Base-by-base conservation (phyloP, 2,888 invertebrate species). In the Volucella zonaria region DNA sequence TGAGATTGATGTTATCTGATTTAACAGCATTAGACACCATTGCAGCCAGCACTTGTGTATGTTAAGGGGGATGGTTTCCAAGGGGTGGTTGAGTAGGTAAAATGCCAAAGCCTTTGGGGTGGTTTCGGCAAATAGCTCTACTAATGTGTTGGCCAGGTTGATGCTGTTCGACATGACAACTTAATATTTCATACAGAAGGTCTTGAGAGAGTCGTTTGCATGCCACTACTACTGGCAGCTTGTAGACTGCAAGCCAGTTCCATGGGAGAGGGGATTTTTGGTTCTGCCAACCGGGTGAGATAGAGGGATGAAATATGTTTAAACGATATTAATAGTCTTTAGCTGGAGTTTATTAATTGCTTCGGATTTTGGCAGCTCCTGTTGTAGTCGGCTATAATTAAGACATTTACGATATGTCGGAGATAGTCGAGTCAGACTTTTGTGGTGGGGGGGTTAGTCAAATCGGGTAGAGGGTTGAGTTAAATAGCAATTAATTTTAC, bases 401-500 rank as follows among this genome's bases (percentile, higher is more conserved):
- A 68, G 76, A 56, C 64, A 80, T 85, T 75, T 85, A 68, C 76
- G 58, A 62, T n/a, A 61, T 80, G 6, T 31, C 6, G 6, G 31
- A 31, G 31, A 31, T 58, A 52, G 58, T 56, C 31, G 49, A 66
- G 79, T 45, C 67, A 70, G 49, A 62, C 43, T 40, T 68, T n/a
- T 47, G n/a, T n/a, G n/a, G n/a, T n/a, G n/a, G n/a, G 59, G 0
- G 6, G 6, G 11, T 1, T 23, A 1, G 18, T 23, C 18, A 23
- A 23, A 23, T 2, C 18, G 52, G 23, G 38, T 42, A 23, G 68
- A 54, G 23, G 89, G 89, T 90, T 90, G 89, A 89, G 90, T 90
- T 91, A 89, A 89, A 91, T 90, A 91, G 90, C 91, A 91, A 91
- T 91, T 91, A 91, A 91, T 90, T 90, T 88, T 88, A 88, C 88